Conservation (phyloP, 2,888 invertebrate species). For the Meloe dianella region DNA sequence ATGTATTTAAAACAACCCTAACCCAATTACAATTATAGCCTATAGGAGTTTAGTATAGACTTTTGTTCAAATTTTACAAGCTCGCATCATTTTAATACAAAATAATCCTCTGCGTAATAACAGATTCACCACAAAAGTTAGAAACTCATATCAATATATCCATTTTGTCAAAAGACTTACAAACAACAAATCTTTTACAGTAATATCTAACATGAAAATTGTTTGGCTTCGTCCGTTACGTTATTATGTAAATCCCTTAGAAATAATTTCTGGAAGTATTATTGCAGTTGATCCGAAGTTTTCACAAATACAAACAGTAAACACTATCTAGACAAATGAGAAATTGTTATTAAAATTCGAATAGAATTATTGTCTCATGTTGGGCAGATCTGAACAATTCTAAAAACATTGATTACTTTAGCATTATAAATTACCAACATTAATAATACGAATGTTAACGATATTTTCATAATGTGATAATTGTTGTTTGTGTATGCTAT, state of each 20-base stretch:
- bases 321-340: not conserved
- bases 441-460: not conserved
- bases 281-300: slow-evolving; percentile 7
- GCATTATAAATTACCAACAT: not conserved
- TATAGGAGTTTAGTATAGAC: not conserved
- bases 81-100: not conserved
- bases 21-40: not conserved
- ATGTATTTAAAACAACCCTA: not conserved
- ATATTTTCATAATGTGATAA: too few relatives aligned
- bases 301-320: not conserved
- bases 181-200: not conserved
- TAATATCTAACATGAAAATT: not conserved
- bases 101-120: not conserved
- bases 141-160: not conserved
- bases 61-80: not conserved
- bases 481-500: too few relatives aligned
- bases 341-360: not conserved
- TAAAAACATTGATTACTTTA: too few relatives aligned
- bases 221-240: not conserved
- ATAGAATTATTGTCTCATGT: not conserved
- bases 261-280: not conserved
- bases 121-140: not conserved
- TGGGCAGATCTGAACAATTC: too few relatives aligned
- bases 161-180: not conserved
- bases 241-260: slow-evolving; percentile 3